phyloP scores from a whole-genome alignment of 1,140 invertebrate genomes.

The Metaphire vulgaris region DNA sequence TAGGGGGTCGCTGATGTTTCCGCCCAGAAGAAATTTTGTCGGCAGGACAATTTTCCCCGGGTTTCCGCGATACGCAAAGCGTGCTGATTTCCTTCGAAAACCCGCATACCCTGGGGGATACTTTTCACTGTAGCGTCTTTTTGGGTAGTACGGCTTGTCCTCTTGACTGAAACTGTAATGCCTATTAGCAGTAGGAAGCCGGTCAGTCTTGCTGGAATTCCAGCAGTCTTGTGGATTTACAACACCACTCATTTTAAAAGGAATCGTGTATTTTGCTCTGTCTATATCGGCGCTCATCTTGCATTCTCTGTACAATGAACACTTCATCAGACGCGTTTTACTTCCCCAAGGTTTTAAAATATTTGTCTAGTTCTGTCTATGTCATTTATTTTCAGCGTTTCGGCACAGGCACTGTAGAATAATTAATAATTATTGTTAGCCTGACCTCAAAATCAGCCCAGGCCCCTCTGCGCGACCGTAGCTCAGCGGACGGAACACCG shows the following conservation, averaged over 20 bases:
- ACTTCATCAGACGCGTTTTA: too few relatives aligned
- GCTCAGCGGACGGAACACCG: too few relatives aligned
- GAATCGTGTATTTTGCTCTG: too few relatives aligned
- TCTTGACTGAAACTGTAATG: background rate
- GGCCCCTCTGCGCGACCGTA: too few relatives aligned
- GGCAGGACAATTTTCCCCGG: background rate
- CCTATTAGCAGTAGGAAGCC: background rate
- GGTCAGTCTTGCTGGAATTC: background rate
- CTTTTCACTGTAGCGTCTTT: background rate
- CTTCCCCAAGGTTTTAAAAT: too few relatives aligned
- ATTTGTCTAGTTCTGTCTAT: too few relatives aligned
- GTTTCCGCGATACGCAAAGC: background rate
- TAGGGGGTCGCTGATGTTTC: slow-evolving; percentile 87
- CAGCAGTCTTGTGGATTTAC: background rate
- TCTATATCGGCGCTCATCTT: too few relatives aligned
- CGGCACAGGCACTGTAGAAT: too few relatives aligned
- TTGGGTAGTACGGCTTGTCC: background rate
- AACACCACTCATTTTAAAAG: background rate
- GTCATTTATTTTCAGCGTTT: too few relatives aligned
- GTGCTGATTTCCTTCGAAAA: background rate
- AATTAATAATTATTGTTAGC: too few relatives aligned
- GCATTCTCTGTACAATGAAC: too few relatives aligned
- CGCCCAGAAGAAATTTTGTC: slow-evolving; percentile 59
- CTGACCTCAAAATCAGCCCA: too few relatives aligned
- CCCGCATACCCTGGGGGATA: background rate